Percentiles rank a stretch among this genome's conserved stretches.
phyloP scores from a whole-genome alignment of 2,113 vertebrate genomes.

The Arenaria interpres region DNA sequence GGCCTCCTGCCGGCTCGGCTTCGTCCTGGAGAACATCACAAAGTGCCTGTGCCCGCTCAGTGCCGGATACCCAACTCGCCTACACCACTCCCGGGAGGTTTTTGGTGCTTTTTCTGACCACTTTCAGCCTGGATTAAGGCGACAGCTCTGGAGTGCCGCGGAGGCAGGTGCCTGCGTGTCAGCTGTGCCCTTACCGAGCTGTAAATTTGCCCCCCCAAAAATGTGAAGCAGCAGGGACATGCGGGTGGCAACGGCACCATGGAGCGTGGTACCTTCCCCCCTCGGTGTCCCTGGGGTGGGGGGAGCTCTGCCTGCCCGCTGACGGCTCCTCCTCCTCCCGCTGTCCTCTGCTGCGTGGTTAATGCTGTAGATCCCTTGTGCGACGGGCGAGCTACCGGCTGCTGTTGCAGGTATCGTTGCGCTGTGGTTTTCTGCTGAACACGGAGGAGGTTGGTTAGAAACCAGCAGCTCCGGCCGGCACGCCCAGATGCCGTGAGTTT shows the following conservation, averaged over 20 bases:
- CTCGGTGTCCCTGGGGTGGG: rapidly evolving
- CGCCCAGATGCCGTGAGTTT: neutral
- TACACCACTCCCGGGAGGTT: neutral
- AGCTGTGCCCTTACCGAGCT: neutral
- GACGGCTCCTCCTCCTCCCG: neutral
- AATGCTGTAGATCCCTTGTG: neutral
- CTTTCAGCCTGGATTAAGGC: neutral
- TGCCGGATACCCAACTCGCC: neutral
- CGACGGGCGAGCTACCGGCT: rapidly evolving
- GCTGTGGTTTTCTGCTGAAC: neutral
- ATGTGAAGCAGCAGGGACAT: neutral
- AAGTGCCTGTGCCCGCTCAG: neutral
- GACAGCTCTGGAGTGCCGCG: neutral
- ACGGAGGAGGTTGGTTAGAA: neutral
- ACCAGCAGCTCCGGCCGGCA: neutral
- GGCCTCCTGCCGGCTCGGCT: neutral
- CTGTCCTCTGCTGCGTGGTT: neutral
- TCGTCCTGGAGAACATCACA: neutral
- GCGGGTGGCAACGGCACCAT: rapidly evolving
- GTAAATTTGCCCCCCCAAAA: neutral
- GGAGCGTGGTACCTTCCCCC: neutral
- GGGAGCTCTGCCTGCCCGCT: neutral
- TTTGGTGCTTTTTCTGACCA: slow-evolving; percentile 23
- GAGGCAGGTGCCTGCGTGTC: neutral
- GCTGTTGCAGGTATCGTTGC: neutral